Percentiles rank a stretch among this genome's conserved stretches.
Evolutionary conservation across 2,797 vertebrate genomes (phyloP).

Genomic region (Sciurus carolinensis): DNA sequence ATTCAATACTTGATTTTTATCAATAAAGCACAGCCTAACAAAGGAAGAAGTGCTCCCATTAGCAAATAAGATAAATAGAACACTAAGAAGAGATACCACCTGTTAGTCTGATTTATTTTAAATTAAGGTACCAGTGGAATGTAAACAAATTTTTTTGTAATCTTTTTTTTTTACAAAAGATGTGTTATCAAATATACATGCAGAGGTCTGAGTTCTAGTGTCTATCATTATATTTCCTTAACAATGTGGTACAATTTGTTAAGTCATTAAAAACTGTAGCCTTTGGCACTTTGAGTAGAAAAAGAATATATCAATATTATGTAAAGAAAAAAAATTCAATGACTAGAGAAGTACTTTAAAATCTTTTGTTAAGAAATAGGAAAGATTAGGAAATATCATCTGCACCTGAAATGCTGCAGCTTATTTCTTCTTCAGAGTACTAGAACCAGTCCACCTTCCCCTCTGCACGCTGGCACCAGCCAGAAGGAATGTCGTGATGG

Average conservation of each 20-base stretch:
- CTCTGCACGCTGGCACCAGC: constrained; percentile 84
- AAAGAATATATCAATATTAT: constrained; percentile 92
- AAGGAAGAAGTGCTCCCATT: constrained; percentile 90
- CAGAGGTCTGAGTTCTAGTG: constrained; percentile 91
- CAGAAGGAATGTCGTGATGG: constrained; percentile 57
- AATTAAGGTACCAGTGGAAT: constrained; percentile 95
- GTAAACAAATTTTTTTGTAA: constrained; percentile 92
- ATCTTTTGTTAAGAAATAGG: constrained; percentile 91
- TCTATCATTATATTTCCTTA: constrained; percentile 89
- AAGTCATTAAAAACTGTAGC: constrained; percentile 92
- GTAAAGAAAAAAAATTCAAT: constrained; percentile 92
- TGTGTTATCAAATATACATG: constrained; percentile 95
- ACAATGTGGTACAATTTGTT: constrained; percentile 89
- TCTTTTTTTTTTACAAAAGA: constrained; percentile 92
- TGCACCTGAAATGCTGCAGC: constrained; percentile 91
- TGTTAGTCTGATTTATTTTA: constrained; percentile 91
- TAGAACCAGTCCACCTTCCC: constrained; percentile 86
- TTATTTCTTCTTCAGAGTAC: constrained; percentile 86
- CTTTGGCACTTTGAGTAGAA: constrained; percentile 94
- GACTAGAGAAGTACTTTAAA: constrained; percentile 92
- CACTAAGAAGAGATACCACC: constrained; percentile 93
- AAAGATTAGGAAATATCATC: constrained; percentile 91
- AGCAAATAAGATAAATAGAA: constrained; percentile 91
- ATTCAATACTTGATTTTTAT: constrained; percentile 89
- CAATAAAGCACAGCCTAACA: constrained; percentile 92